These are phyloP conservation scores for Thalassaphorura encarpata DNA, from an alignment of 1,140 invertebrate species.

Conservation along the genomic window DNA sequence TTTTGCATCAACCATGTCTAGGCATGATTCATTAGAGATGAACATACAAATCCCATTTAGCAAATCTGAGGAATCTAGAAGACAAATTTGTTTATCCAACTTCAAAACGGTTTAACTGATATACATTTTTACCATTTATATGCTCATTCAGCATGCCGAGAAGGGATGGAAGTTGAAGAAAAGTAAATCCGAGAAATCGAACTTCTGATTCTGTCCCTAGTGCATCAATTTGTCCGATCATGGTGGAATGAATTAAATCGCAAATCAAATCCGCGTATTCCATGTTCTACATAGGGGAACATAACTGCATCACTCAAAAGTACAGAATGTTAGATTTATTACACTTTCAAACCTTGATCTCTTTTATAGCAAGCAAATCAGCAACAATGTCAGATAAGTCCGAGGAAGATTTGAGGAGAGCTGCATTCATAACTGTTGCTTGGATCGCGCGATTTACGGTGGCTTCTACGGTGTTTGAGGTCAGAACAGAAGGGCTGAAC, in stretches of 20 bases:
- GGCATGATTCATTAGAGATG: conserved; percentile 63
- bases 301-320: conserved; percentile 7
- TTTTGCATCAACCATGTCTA: conserved; percentile 81
- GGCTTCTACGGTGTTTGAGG: too few relatives aligned
- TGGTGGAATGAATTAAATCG: conserved; percentile 77
- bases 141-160: conserved; percentile 18
- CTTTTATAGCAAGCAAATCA: conserved; percentile 69
- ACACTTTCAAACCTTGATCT: conserved; percentile 52
- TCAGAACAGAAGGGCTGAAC: too few relatives aligned
- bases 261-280: conserved; percentile 54
- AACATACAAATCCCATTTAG: conserved; percentile 56
- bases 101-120: background rate
- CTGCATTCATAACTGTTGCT: conserved; percentile 27
- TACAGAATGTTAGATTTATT: background rate
- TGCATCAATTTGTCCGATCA: conserved; percentile 74
- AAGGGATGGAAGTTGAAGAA: conserved; percentile 65
- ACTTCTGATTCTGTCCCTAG: conserved; percentile 65
- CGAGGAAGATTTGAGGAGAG: conserved; percentile 18
- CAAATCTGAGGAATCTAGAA: conserved; percentile 13
- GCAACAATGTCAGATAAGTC: conserved; percentile 66
- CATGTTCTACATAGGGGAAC: conserved; percentile 34
- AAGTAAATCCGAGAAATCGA: conserved; percentile 86
- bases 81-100: background rate
- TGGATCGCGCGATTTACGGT: too few relatives aligned
- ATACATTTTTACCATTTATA: conserved; percentile 12